Evolutionary conservation across 2,113 vertebrate species (phyloP).

Genomic region (Gracilinanus agilis): DNA sequence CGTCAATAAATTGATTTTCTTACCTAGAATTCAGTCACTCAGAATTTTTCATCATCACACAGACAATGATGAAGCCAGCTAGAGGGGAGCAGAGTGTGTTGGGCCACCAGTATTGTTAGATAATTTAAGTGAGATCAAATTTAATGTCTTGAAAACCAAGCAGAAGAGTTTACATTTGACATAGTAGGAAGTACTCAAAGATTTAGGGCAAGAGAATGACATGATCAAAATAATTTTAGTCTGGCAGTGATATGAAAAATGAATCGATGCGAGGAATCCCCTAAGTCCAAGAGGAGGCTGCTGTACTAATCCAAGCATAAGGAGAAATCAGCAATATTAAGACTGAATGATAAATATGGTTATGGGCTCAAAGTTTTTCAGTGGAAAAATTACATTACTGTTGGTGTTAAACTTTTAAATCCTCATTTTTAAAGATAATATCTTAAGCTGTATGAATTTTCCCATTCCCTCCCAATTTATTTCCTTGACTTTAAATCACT

Average conservation of each 20-base stretch:
- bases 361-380: neutral
- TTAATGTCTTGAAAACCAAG: neutral
- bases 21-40: too few relatives aligned
- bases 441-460: neutral
- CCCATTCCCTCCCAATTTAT: neutral
- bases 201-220: neutral
- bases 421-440: neutral
- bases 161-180: neutral
- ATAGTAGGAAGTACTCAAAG: neutral
- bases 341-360: neutral
- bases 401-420: neutral
- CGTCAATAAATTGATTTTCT: too few relatives aligned
- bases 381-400: neutral
- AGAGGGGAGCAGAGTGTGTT: neutral
- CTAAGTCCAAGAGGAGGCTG: neutral
- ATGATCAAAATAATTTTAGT: neutral
- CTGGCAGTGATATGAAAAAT: neutral
- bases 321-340: neutral
- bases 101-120: neutral
- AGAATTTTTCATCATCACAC: too few relatives aligned
- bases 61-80: neutral
- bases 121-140: neutral
- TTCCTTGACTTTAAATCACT: slow-evolving; percentile 92
- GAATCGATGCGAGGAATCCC: neutral
- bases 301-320: neutral